A percentile compares a stretch with the other conserved stretches of the same genome.
These are phyloP conservation scores for Alviniconcha marisindica DNA, from an alignment of 1,140 invertebrate species.

Conservation along the genomic window DNA sequence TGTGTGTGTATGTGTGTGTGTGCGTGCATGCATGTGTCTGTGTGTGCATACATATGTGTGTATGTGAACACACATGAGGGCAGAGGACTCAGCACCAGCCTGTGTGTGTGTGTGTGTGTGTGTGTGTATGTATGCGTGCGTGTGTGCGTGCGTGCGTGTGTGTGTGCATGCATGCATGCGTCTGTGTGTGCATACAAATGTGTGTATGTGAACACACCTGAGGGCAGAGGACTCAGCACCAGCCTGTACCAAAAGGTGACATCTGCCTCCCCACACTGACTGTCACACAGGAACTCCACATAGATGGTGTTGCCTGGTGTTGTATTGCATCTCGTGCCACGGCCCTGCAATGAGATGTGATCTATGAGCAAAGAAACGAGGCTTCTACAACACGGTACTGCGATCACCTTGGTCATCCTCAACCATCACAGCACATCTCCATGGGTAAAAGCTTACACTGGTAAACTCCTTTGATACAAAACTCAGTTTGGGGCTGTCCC, in stretches of 20 bases:
- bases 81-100: background rate
- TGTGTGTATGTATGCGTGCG: background rate
- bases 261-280: slow-evolving; percentile 23
- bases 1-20: background rate
- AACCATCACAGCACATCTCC: too few species aligned
- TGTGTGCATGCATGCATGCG: too few species aligned
- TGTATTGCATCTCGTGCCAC: background rate
- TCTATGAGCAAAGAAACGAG: too few species aligned
- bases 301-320: background rate
- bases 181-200: too few species aligned
- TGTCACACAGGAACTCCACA: slow-evolving; percentile 26
- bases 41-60: background rate
- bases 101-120: background rate
- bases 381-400: too few species aligned
- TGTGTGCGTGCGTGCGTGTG: background rate
- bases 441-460: too few species aligned
- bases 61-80: background rate
- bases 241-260: slow-evolving; percentile 37
- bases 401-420: too few species aligned
- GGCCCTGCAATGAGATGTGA: too few species aligned
- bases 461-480: too few species aligned
- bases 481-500: too few species aligned
- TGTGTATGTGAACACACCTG: background rate
- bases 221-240: background rate
- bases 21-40: background rate